phyloP scores from a whole-genome alignment of 2,888 invertebrate species.

The Leptogaster cylindrica region DNA sequence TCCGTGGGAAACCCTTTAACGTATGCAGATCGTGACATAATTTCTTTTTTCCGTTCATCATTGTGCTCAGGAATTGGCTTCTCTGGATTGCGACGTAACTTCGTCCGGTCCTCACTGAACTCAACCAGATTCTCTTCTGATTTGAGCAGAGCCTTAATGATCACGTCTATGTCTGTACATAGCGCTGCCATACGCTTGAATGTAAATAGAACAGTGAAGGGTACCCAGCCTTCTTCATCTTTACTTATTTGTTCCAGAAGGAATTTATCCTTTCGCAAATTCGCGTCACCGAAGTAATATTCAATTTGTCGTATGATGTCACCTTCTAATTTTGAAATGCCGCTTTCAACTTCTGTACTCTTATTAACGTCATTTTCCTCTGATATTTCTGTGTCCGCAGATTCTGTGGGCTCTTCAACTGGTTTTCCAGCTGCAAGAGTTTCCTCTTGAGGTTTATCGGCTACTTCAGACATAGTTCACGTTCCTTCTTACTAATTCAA shows the following conservation, averaged over 20 bases:
- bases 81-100: slow-evolving; percentile 74
- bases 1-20: slow-evolving; percentile 84
- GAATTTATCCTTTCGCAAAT: slow-evolving; percentile 91
- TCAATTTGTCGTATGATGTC: slow-evolving; percentile 72
- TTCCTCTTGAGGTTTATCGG: slow-evolving; percentile 49
- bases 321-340: slow-evolving; percentile 63
- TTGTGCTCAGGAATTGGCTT: slow-evolving; percentile 79
- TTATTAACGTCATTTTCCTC: background rate
- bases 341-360: slow-evolving; percentile 13
- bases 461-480: slow-evolving; percentile 56
- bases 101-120: slow-evolving; percentile 66
- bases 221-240: slow-evolving; percentile 92
- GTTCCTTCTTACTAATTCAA: too few species aligned
- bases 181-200: slow-evolving; percentile 86
- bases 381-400: slow-evolving; percentile 12
- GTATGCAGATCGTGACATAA: slow-evolving; percentile 80
- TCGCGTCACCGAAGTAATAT: slow-evolving; percentile 82
- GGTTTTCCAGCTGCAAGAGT: slow-evolving; percentile 45
- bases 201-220: slow-evolving; percentile 79
- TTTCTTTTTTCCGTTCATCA: slow-evolving; percentile 80
- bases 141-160: slow-evolving; percentile 76
- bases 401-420: slow-evolving; percentile 19
- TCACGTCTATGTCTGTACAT: slow-evolving; percentile 71
- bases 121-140: slow-evolving; percentile 76
- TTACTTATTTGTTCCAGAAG: slow-evolving; percentile 83